Evolutionary conservation across 2,113 vertebrate species (phyloP), one percentile per base, ranked within the genome.

Genomic region (Cepphus grylle): DNA sequence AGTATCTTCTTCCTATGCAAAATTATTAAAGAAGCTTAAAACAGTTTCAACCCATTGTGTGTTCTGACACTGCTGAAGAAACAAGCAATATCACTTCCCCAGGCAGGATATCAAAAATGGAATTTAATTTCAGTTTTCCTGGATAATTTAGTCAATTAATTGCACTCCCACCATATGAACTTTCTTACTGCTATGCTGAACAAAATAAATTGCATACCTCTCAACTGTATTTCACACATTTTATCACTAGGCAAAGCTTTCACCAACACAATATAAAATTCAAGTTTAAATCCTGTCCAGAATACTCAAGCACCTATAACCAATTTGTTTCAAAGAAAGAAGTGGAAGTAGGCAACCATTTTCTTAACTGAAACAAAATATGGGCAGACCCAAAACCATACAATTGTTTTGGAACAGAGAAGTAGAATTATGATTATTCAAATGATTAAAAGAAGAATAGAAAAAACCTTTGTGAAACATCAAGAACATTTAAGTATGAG

Each of bases 11-110:
- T 88, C 72, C 52, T 82, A 53, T 25, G 19, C n/a, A 84, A 52
- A 92, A 95, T 92, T 90, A 85, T 73, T 95, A 65, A 94, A 76
- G 47, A 74, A 61, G 52, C 40, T 85, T 92, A 66, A 90, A 85
- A 78, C 10, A 43, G 49, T 90, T 83, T 77, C 81, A 94, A 67
- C 10, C 18, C 40, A 84, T 74, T 2, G 1, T 58, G 55, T 55
- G 73, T 52, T 95, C 80, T 58, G 50, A 77, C 49, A 67, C 20
- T 74, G 59, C 45, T 89, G 69, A 86, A 90, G 30, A 53, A 82
- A 81, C 5, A 34, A 93, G 81, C 58, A 78, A 5, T 38, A 86
- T 45, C 45, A 83, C 32, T 86, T 80, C 45, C 43, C 36, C 43
- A 69, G 65, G 55, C 73, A 91, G 38, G 94, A 65, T 67, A 88